Conservation (phyloP, 1,140 invertebrate genomes). For the Oncopeltus fasciatus region DNA sequence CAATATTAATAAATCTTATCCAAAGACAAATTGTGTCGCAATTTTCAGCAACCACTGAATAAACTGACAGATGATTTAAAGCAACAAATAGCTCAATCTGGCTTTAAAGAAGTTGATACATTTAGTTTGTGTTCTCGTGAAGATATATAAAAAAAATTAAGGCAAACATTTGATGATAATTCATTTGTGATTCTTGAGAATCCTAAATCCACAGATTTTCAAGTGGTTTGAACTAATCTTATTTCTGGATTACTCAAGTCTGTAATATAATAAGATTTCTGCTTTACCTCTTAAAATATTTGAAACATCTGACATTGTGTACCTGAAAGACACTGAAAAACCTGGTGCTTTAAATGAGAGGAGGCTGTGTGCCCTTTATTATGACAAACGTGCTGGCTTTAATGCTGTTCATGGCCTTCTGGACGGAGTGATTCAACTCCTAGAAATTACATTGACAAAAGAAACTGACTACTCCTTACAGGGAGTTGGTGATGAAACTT, state of each 20-base stretch:
- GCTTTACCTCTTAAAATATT: slow-evolving; percentile 90
- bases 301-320: slow-evolving; percentile 90
- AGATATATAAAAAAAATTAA: slow-evolving; percentile 76
- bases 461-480: slow-evolving; percentile 57
- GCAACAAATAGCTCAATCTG: slow-evolving; percentile 69
- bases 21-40: slow-evolving; percentile 62
- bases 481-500: slow-evolving; percentile 62
- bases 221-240: slow-evolving; percentile 79
- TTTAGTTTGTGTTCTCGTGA: slow-evolving; percentile 89
- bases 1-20: slow-evolving; percentile 69
- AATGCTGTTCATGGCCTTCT: slow-evolving; percentile 92
- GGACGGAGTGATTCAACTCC: slow-evolving; percentile 79
- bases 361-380: slow-evolving; percentile 75
- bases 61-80: slow-evolving; percentile 84
- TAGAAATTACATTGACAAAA: slow-evolving; percentile 54
- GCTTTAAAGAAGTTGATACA: slow-evolving; percentile 91
- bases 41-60: slow-evolving; percentile 69
- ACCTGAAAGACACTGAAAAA: slow-evolving; percentile 56
- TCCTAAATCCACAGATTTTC: slow-evolving; percentile 95
- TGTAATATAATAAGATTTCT: slow-evolving; percentile 84
- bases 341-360: slow-evolving; percentile 82
- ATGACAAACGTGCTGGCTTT: slow-evolving; percentile 85
- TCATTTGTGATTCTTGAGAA: slow-evolving; percentile 85
- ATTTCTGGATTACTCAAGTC: slow-evolving; percentile 90
- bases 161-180: slow-evolving; percentile 46